Base-by-base conservation (phyloP, 92 coral and sea anemone genomes). In the Desmophyllum pertusum region DNA sequence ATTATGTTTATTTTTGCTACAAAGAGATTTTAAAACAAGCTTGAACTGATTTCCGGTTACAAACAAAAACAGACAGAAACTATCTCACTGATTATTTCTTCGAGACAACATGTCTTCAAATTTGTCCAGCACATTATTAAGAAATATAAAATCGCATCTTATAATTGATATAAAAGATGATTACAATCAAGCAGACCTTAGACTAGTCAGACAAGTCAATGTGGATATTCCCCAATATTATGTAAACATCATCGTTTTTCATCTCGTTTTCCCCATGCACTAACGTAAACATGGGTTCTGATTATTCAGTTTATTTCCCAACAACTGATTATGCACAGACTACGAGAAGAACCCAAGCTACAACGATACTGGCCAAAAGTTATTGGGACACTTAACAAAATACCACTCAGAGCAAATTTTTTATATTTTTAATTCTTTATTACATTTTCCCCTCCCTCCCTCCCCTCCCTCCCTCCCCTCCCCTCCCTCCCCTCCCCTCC, bases 61-160 rank as follows among this genome's bases (percentile, higher is more conserved):
- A 45, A 73, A 46, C 52, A 50, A 5, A 27, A 10, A 48, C 10
- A 3, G 25, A 73, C 29, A 3, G 31, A 29, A 13, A 31, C 9
- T 13, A 11, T 30, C 70, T 30, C 70, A 29, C 23, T 14, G 39
- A 48, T 29, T 48, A 14, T 27, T 30, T 6, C 25, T 73, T 27
- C 18, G 27, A 48, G 78, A 73, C 78, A 73, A 30, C 61, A 31
- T 70, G 75, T 70, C 52, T 23, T 6, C 27, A 23, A 70, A 4
- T 40, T 70, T 36, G 13, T 13, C 72, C 75, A 6, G 75, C 36
- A 13, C 31, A 11, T 11, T 31, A 65, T 31, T 35, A 65, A 33
- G 36, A 65, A 18, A 30, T 64, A 11, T 6, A 11, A 64, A 65
- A 33, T 19, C 39, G 37, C 70, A 65, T 14, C 37, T 64, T 31